These are phyloP conservation scores for Melipona quadrifasciata DNA, from an alignment of 1,140 invertebrate genomes.

Conservation along the genomic window DNA sequence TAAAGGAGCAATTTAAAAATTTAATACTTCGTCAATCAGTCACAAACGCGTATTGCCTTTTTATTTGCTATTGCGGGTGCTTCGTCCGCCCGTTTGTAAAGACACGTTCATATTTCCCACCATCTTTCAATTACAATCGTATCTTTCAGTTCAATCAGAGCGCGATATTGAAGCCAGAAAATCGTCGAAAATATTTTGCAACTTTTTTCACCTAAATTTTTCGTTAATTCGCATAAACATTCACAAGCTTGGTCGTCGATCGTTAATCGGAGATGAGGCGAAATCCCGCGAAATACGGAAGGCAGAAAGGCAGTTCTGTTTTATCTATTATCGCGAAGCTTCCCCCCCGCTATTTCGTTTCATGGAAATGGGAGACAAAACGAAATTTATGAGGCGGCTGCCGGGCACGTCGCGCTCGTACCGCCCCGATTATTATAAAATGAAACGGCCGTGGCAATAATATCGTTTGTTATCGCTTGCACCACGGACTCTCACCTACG, in stretches of 20 bases:
- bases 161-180: background rate
- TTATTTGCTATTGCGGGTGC: background rate
- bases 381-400: background rate
- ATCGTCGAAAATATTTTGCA: background rate
- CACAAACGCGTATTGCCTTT: background rate
- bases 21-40: background rate
- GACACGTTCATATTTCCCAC: too few species aligned
- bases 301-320: background rate
- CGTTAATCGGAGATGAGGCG: too few species aligned
- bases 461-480: background rate
- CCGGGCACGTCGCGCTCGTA: background rate
- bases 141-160: background rate
- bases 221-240: background rate
- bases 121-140: too few species aligned
- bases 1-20: background rate
- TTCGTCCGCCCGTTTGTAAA: background rate
- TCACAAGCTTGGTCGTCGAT: background rate
- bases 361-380: background rate
- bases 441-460: background rate
- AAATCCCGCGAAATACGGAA: background rate
- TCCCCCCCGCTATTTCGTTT: background rate
- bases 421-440: background rate
- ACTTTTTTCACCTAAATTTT: background rate
- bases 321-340: background rate
- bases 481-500: slow-evolving; percentile 13